Conservation (phyloP, 2,797 vertebrate genomes). For the Apogon talboti region DNA sequence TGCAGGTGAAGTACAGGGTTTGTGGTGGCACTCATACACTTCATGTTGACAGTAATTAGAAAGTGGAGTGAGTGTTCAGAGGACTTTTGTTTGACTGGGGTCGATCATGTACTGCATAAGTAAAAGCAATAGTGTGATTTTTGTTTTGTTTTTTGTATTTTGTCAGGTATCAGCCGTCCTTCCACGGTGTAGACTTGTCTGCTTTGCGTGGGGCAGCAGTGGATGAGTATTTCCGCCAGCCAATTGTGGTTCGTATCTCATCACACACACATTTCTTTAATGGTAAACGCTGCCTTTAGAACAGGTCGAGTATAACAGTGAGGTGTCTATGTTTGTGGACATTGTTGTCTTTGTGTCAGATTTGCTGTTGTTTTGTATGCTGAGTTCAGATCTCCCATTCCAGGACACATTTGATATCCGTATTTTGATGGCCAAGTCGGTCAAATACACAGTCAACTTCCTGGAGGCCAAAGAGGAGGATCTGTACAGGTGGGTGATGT, state of each 20-base stretch:
- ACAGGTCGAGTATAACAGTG: not conserved
- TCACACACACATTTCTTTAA: not conserved
- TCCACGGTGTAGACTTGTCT: slow-evolving; percentile 96
- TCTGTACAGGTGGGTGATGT: slow-evolving; percentile 89
- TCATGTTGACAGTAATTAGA: too few relatives aligned
- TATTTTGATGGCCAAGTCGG: slow-evolving; percentile 97
- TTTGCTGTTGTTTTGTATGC: not conserved
- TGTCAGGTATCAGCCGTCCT: slow-evolving; percentile 95
- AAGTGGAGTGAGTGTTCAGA: too few relatives aligned
- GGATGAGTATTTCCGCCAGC: slow-evolving; percentile 96
- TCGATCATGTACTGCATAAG: not conserved
- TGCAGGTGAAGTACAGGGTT: too few relatives aligned
- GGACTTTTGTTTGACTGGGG: too few relatives aligned
- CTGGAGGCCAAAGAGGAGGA: slow-evolving; percentile 97
- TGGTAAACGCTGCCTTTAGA: too few relatives aligned
- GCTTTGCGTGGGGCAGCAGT: slow-evolving; percentile 94
- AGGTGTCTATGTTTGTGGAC: not conserved
- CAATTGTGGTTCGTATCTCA: slow-evolving; percentile 88
- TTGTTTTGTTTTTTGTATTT: not conserved
- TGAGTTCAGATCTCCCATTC: not conserved
- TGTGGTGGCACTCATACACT: too few relatives aligned
- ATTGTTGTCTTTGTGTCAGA: not conserved
- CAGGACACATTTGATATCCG: slow-evolving; percentile 97
- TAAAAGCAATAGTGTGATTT: not conserved
- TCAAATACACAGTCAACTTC: slow-evolving; percentile 98